A percentile compares a stretch with the other conserved stretches of the same genome.
Conservation (phyloP, 2,888 invertebrate genomes). For the Alviniconcha strummeri region DNA sequence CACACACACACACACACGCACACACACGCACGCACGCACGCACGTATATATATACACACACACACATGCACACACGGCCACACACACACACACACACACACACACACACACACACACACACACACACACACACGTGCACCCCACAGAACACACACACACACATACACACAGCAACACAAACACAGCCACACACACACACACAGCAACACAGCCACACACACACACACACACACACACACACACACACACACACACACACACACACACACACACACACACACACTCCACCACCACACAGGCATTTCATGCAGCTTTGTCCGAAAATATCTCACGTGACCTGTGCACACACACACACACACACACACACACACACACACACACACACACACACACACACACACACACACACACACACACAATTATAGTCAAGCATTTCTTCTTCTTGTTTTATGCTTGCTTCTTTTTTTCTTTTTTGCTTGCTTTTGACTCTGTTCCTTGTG, state of each 20-base stretch:
- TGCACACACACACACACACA: not conserved
- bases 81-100: not conserved
- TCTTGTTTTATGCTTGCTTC: not conserved
- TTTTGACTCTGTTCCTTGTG: no score
- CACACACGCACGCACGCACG: not conserved
- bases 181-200: slow-evolving; percentile 12
- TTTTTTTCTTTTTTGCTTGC: no score
- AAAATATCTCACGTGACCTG: no score
- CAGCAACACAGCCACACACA: not conserved
- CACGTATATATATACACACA: no score
- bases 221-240: not conserved
- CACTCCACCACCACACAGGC: no score
- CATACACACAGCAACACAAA: slow-evolving; percentile 4
- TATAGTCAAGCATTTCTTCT: not conserved
- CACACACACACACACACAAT: slow-evolving; percentile 8
- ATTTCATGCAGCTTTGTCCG: no score
- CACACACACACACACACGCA: slow-evolving; percentile 3
- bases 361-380: slow-evolving; percentile 11
- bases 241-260: not conserved
- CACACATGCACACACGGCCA: not conserved
- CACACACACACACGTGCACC: not conserved
- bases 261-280: not conserved
- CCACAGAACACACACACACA: slow-evolving; percentile 11
- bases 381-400: slow-evolving; percentile 11
- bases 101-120: slow-evolving; percentile 11